Evolutionary conservation across 2,888 invertebrate genomes (phyloP).

Genomic region (Drosophila anomalipes): DNA sequence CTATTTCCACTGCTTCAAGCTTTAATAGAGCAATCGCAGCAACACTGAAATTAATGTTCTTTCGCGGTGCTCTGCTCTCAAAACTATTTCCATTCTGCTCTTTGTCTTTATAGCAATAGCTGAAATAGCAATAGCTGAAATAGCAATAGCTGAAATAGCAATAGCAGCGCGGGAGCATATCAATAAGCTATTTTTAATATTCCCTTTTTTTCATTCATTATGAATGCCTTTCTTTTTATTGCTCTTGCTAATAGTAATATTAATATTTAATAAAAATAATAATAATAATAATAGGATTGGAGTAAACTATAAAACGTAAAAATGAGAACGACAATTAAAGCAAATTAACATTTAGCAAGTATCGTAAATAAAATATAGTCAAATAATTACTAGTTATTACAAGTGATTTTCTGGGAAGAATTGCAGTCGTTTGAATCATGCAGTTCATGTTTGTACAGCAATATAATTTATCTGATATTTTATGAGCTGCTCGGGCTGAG

Average conservation of each 20-base stretch:
- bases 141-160: not conserved
- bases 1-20: not conserved
- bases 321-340: not conserved
- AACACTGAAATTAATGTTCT: not conserved
- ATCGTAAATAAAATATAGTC: not conserved
- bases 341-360: not conserved
- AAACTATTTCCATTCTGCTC: not conserved
- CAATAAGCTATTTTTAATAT: no score
- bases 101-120: not conserved
- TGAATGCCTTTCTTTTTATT: not conserved
- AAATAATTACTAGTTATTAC: not conserved
- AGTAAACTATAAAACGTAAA: not conserved
- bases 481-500: not conserved
- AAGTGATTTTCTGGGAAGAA: not conserved
- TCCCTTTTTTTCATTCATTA: no score
- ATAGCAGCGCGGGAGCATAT: not conserved
- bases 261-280: not conserved
- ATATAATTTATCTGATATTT: not conserved
- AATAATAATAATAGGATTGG: not conserved
- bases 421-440: not conserved
- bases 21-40: not conserved
- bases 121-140: not conserved
- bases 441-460: not conserved
- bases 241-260: not conserved
- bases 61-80: not conserved